Evolutionary conservation across 2,888 invertebrate species (phyloP).

Genomic region (Lepidochrysops patricia): DNA sequence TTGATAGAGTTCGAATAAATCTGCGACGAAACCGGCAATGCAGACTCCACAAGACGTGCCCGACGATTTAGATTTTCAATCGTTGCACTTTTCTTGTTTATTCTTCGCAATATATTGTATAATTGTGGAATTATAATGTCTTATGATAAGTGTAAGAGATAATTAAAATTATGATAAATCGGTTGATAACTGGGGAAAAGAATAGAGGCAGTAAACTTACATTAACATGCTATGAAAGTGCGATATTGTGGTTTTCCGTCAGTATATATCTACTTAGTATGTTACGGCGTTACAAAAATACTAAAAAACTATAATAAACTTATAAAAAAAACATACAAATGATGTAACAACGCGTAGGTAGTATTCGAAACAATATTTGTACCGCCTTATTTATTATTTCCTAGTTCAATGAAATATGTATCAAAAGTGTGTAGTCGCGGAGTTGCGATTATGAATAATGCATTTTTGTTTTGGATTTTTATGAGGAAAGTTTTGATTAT

Average conservation of each 20-base stretch:
- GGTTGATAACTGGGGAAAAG: too few relatives aligned
- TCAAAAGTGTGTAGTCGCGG: conserved; percentile 34
- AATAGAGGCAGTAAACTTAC: too few relatives aligned
- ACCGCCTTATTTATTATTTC: conserved; percentile 35
- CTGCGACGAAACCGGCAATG: conserved; percentile 46
- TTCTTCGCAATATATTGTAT: not conserved
- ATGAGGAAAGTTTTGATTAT: conserved; percentile 75
- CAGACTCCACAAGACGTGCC: conserved; percentile 42
- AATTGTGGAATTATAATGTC: not conserved
- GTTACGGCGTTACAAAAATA: too few relatives aligned
- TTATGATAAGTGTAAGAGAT: too few relatives aligned
- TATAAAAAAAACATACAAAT: not conserved
- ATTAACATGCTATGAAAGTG: too few relatives aligned
- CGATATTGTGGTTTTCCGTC: too few relatives aligned
- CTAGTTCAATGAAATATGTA: conserved; percentile 31
- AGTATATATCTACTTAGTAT: too few relatives aligned
- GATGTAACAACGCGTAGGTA: too few relatives aligned
- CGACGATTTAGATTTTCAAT: conserved; percentile 33
- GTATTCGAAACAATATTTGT: conserved; percentile 25
- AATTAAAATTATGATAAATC: too few relatives aligned
- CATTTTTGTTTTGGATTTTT: conserved; percentile 75
- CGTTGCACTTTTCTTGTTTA: conserved; percentile 28
- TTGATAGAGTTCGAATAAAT: conserved; percentile 69
- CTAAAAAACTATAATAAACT: too few relatives aligned
- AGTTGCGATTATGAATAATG: conserved; percentile 71